A percentile compares a stretch with the other conserved stretches of the same genome.
Evolutionary conservation across 2,113 vertebrate species (phyloP).

Genomic region (Neoarius graeffei): DNA sequence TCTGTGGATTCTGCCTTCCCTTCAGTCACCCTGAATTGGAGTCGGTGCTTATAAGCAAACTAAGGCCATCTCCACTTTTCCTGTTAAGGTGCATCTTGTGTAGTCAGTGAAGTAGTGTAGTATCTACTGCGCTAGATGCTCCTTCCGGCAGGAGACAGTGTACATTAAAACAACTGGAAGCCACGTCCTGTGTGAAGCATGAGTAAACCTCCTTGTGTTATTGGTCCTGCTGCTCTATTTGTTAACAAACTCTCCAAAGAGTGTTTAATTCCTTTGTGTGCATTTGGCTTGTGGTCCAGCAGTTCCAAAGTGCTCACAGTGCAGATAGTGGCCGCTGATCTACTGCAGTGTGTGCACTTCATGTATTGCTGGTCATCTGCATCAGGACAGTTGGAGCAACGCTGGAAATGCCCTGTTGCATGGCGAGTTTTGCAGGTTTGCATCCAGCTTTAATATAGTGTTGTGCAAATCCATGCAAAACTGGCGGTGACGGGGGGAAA

Average conservation of each 20-base stretch:
- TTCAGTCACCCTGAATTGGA: background rate
- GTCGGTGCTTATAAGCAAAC: background rate
- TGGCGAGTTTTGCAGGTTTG: conserved; percentile 95
- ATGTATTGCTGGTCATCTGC: conserved; percentile 80
- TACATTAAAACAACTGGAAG: conserved; percentile 36
- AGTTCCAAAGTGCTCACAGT: conserved; percentile 99
- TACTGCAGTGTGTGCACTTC: conserved; percentile 98
- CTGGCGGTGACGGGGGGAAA: conserved; percentile 73
- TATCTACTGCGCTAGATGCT: conserved; percentile 99
- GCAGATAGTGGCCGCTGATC: conserved; percentile 89
- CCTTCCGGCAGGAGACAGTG: conserved; percentile 92
- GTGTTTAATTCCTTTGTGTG: background rate
- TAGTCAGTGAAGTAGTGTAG: conserved; percentile 92
- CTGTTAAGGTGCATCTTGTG: conserved; percentile 99
- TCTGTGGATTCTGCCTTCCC: background rate
- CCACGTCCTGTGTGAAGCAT: background rate
- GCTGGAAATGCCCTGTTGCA: conserved; percentile 18
- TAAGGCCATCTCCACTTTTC: conserved; percentile 61
- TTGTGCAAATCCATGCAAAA: conserved; percentile 99
- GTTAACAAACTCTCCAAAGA: background rate
- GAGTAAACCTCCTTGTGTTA: background rate
- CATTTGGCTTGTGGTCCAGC: conserved; percentile 69
- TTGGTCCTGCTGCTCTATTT: background rate
- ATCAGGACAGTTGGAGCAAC: conserved; percentile 7
- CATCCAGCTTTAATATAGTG: conserved; percentile 81